Conservation (phyloP, 92 coral and sea anemone species). For the Diadumene lineata region DNA sequence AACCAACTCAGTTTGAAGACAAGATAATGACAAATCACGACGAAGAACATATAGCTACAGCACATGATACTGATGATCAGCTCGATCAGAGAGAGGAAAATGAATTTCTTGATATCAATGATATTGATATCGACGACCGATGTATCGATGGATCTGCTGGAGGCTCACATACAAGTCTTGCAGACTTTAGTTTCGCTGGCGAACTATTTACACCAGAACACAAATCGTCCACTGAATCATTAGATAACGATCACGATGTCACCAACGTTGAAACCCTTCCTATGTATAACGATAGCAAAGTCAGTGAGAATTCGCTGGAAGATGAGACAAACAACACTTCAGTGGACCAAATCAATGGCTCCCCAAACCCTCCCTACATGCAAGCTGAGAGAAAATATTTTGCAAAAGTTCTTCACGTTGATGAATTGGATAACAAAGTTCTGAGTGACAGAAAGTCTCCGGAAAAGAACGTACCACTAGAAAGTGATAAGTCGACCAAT, state of each 20-base stretch:
- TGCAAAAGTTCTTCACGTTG: background rate
- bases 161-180: constrained; percentile 10
- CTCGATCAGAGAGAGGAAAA: too few relatives aligned
- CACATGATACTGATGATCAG: too few relatives aligned
- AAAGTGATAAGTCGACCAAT: background rate
- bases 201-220: background rate
- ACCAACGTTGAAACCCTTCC: background rate
- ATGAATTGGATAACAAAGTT: background rate
- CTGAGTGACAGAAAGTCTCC: background rate
- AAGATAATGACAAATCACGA: too few relatives aligned
- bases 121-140: constrained; percentile 23
- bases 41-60: too few relatives aligned
- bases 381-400: background rate
- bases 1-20: too few relatives aligned
- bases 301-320: background rate
- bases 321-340: background rate
- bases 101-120: constrained; percentile 20
- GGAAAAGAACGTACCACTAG: background rate
- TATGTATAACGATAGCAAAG: background rate
- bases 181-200: constrained; percentile 30
- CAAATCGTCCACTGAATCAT: background rate
- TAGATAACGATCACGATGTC: background rate
- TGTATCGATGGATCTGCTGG: background rate
- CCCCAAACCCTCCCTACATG: background rate
- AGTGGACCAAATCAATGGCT: background rate